Evolutionary conservation across 2,888 invertebrate species (phyloP).

Genomic region (Leptopilina myrica): DNA sequence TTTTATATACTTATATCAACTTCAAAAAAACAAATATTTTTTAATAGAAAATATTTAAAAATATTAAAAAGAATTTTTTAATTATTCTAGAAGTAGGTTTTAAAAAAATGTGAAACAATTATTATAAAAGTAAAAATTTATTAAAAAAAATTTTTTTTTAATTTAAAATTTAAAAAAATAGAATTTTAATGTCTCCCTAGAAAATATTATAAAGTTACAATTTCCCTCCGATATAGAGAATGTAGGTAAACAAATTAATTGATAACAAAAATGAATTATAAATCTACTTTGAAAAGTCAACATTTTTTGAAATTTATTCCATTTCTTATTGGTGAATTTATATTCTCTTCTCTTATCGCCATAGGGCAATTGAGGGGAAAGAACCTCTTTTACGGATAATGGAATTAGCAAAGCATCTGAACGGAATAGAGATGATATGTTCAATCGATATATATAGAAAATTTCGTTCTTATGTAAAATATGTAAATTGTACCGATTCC

Average conservation of each 20-base stretch:
- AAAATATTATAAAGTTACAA: not conserved
- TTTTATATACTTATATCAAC: no score
- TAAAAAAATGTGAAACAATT: no score
- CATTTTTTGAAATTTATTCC: slow-evolving; percentile 3
- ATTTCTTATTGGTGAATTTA: not conserved
- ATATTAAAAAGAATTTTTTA: no score
- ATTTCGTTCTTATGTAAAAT: not conserved
- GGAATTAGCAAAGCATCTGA: slow-evolving; percentile 14
- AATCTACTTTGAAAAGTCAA: not conserved
- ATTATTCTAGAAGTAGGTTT: no score
- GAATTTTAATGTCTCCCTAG: no score
- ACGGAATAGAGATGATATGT: slow-evolving; percentile 6
- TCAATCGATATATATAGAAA: not conserved
- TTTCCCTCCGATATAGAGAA: not conserved
- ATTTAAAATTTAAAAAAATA: no score
- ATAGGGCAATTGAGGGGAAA: not conserved
- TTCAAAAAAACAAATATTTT: no score
- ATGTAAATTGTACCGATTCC: not conserved
- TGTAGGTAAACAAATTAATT: not conserved
- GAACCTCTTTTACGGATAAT: slow-evolving; percentile 2
- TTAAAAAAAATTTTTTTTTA: no score
- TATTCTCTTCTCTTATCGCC: slow-evolving; percentile 8
- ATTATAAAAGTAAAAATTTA: no score
- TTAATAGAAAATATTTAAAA: no score
- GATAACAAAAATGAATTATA: not conserved